These are phyloP conservation scores for Microchirus variegatus DNA, from an alignment of 2,797 vertebrate genomes.

Conservation along the genomic window DNA sequence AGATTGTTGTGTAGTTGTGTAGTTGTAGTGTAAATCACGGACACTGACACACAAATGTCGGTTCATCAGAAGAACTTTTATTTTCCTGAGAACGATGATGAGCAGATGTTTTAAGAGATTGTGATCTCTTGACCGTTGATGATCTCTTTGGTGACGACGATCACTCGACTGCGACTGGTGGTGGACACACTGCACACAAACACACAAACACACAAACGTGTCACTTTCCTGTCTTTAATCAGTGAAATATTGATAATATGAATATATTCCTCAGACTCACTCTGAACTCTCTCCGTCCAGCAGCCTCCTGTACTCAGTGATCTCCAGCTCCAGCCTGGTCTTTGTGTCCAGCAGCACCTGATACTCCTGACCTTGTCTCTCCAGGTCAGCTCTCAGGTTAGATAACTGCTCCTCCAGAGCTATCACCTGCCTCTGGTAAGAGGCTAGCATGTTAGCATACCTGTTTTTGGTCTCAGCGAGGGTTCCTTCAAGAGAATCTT, in stretches of 20 bases:
- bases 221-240: too few species aligned
- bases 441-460: slow-evolving; percentile 67
- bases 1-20: too few species aligned
- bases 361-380: slow-evolving; percentile 81
- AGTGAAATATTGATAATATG: too few species aligned
- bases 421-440: slow-evolving; percentile 73
- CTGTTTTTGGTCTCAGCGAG: slow-evolving; percentile 75
- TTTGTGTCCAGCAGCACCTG: slow-evolving; percentile 81
- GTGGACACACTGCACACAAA: slow-evolving; percentile 10
- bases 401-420: slow-evolving; percentile 74
- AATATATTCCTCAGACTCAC: too few species aligned
- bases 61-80: slow-evolving; percentile 48
- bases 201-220: background rate
- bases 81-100: slow-evolving; percentile 31
- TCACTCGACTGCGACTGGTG: slow-evolving; percentile 70
- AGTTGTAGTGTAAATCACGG: background rate
- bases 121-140: slow-evolving; percentile 78
- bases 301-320: slow-evolving; percentile 83
- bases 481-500: slow-evolving; percentile 76
- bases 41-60: background rate
- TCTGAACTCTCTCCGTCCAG: slow-evolving; percentile 74
- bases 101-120: background rate
- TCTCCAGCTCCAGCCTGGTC: slow-evolving; percentile 85
- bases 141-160: slow-evolving; percentile 83
- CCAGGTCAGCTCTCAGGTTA: slow-evolving; percentile 73